Evolutionary conservation across 2,888 invertebrate species (phyloP), one percentile per base, ranked within the genome.

Genomic region (Liopterus haemorrhoidalis): DNA sequence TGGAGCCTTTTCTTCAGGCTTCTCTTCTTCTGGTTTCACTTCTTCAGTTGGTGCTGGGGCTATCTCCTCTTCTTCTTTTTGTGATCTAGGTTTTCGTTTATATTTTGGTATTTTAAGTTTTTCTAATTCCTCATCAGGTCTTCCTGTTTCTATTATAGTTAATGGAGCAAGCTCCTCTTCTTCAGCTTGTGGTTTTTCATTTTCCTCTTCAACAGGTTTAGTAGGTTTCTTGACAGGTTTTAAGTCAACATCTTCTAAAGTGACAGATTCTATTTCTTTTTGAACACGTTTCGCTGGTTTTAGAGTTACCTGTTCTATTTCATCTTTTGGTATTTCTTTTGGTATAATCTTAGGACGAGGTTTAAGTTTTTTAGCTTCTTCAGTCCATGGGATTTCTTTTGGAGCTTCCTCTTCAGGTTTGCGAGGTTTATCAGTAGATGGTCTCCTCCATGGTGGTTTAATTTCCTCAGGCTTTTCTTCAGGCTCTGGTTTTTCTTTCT

Each of bases 181-280:
- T 49, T 56, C 38, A 27, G 48, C 32, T 22, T 54, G 55, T 30
- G 49, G 46, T 52, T 59, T 56, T 5, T 54, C 54, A 9, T 59
- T 54, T 33, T 54, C 56, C 41, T 51, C 57, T 55, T 65, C 63
- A 57, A 8, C 55, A 9, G 49, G 48, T 38, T 48, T 48, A 30
- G 43, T 46, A 12, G 19, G 40, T 50, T 51, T 55, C 40, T 55
- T 54, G 6, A 49, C 52, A 8, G 54, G 49, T 39, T 54, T 58
- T n/a, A 63, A 41, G 50, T 59, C 55, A n/a, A 56, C 52, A n/a
- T 58, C 57, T 53, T 59, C 57, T 9, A 54, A 44, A n/a, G n/a
- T n/a, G n/a, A n/a, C 20, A 22, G 43, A 11, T 33, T 31, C n/a
- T n/a, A n/a, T 12, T 12, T 18, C 21, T 11, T 33, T 21, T 40